Percentiles rank a stretch among this genome's conserved stretches.
phyloP scores from a whole-genome alignment of 2,888 invertebrate species.

The Aphidius colemani region DNA sequence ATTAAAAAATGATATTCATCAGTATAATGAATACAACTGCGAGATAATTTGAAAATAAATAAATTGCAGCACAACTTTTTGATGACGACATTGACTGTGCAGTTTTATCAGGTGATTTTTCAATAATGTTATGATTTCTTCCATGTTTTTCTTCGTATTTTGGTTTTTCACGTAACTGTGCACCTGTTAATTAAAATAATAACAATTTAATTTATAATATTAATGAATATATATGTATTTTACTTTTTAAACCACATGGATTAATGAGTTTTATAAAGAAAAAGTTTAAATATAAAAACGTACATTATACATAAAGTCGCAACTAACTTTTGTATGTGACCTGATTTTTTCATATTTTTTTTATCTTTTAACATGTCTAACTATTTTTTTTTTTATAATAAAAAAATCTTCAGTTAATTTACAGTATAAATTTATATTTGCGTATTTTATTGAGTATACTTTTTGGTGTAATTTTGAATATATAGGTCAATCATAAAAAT shows the following conservation, averaged over 20 bases:
- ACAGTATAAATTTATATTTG: no score
- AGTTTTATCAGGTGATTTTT: conserved; percentile 48
- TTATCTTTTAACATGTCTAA: no score
- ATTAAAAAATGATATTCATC: conserved; percentile 32
- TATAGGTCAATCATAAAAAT: no score
- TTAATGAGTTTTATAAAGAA: background rate
- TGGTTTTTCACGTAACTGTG: conserved; percentile 34
- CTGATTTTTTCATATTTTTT: no score
- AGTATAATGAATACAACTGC: conserved; percentile 25
- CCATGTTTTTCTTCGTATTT: conserved; percentile 32
- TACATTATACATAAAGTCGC: background rate
- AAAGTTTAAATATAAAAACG: background rate
- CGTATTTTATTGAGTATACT: no score
- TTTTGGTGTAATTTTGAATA: no score
- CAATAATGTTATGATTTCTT: conserved; percentile 35
- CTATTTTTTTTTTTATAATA: no score
- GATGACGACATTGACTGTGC: conserved; percentile 52
- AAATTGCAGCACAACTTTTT: conserved; percentile 36
- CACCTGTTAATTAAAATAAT: conserved; percentile 28
- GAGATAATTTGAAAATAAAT: conserved; percentile 29
- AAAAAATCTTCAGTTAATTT: no score
- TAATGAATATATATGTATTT: background rate
- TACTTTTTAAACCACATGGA: conserved; percentile 11
- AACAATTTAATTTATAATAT: background rate
- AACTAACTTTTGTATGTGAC: no score